Base-by-base conservation (phyloP, 1,140 invertebrate genomes). In the Drosophila quadrilineata region DNA sequence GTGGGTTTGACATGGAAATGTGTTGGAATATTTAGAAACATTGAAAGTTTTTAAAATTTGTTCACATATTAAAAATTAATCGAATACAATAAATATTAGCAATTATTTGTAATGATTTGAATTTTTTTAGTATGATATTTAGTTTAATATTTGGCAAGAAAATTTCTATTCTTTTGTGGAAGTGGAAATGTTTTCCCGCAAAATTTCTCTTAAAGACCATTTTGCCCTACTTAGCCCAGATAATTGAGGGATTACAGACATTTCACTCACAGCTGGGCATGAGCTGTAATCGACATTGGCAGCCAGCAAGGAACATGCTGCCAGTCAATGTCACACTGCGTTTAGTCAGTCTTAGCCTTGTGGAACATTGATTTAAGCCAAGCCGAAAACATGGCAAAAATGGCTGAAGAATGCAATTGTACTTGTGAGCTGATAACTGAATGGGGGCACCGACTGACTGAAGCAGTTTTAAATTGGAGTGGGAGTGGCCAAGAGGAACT, bases 331-430 rank as follows among this genome's bases (percentile, higher is more conserved):
- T 38, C 28, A n/a, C n/a, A 33, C 10, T 17, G 31, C 22, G 12
- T 50, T 57, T 29, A 26, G 48, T 48, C 69, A 49, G 54, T 41
- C 24, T 68, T 35, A 58, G 57, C 64, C 71, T 69, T 70, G 53
- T 54, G 43, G 9, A 21, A 41, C 76, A 74, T 84, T 84, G 77
- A 82, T 82, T 84, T 59, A 82, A 82, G 69, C 59, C 52, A 82
- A 82, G 69, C 59, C 52, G 43, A 66, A 71, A 43, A 24, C 62
- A 71, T 56, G 52, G 75, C 49, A 67, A 59, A n/a, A 66, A 24
- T 72, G 54, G 38, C 72, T 45, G 54, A 56, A 69, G 59, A 73
- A 76, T 76, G 58, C 50, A 79, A 65, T 73, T 77, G 66, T 75
- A 60, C 40, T 29, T 4, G 43, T 46, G n/a, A n/a, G n/a, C n/a